Evolutionary conservation across 2,888 invertebrate genomes (phyloP).

Genomic region (Aphelenchoides bicaudatus): DNA sequence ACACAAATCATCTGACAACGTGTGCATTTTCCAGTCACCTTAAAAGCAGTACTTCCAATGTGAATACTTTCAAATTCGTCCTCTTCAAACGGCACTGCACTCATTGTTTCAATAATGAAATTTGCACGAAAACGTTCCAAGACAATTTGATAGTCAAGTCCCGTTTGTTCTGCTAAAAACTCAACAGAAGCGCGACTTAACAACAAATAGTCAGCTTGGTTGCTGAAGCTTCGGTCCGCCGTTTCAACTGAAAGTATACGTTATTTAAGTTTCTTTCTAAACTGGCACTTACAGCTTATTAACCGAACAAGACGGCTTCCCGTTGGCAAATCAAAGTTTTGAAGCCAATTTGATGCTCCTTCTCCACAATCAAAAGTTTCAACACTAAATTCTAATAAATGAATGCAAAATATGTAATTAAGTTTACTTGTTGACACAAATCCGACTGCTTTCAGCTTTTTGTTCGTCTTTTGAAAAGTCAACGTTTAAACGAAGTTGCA

Average conservation of each 20-base stretch:
- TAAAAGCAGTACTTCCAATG: slow-evolving; percentile 66
- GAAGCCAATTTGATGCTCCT: slow-evolving; percentile 76
- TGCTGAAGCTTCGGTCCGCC: slow-evolving; percentile 65
- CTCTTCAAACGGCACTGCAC: slow-evolving; percentile 71
- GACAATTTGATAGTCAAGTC: slow-evolving; percentile 61
- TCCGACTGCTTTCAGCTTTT: neutral
- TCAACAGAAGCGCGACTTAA: slow-evolving; percentile 75
- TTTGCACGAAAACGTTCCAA: slow-evolving; percentile 81
- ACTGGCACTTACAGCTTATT: neutral
- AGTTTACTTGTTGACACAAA: slow-evolving; percentile 6
- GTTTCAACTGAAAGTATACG: slow-evolving; percentile 5
- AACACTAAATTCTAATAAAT: slow-evolving; percentile 67
- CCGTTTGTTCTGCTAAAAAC: slow-evolving; percentile 66
- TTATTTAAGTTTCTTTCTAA: slow-evolving; percentile 19
- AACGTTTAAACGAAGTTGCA: neutral
- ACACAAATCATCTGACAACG: slow-evolving; percentile 94
- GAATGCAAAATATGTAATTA: too few relatives aligned
- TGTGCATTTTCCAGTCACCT: slow-evolving; percentile 71
- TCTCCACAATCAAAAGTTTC: slow-evolving; percentile 80
- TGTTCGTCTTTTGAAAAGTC: too few relatives aligned
- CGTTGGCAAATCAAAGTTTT: slow-evolving; percentile 70
- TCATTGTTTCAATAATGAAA: slow-evolving; percentile 69
- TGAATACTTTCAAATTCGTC: slow-evolving; percentile 70
- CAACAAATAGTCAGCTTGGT: slow-evolving; percentile 80
- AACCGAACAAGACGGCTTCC: slow-evolving; percentile 64